Conservation (phyloP, 92 coral and sea anemone genomes). For the Phenganax stokvisi region DNA sequence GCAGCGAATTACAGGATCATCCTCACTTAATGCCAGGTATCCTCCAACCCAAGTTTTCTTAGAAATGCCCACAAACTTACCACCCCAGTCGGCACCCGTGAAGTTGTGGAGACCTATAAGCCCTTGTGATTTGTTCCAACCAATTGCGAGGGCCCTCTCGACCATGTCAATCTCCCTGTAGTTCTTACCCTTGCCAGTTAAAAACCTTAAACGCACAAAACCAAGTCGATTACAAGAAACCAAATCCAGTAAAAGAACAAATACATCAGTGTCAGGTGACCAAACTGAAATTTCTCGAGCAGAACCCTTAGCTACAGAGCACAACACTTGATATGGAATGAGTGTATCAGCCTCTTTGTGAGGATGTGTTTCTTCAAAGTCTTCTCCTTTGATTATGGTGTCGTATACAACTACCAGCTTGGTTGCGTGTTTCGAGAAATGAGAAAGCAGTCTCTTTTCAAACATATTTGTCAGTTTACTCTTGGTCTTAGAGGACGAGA, state of each 20-base stretch:
- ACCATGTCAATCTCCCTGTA: constrained; percentile 38
- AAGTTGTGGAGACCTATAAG: constrained; percentile 43
- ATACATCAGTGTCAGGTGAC: constrained; percentile 44
- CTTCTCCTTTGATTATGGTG: constrained; percentile 29
- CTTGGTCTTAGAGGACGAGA: constrained; percentile 12
- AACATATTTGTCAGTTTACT: constrained; percentile 28
- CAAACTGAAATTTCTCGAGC: constrained; percentile 35
- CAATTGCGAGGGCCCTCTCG: constrained; percentile 30
- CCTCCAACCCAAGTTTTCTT: constrained; percentile 42
- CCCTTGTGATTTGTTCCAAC: constrained; percentile 35
- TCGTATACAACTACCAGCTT: constrained; percentile 40
- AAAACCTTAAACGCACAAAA: constrained; percentile 3
- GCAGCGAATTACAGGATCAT: constrained; percentile 40
- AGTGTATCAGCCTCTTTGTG: constrained; percentile 39
- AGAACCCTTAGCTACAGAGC: constrained; percentile 26
- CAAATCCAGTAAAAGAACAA: constrained; percentile 39
- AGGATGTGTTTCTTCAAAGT: constrained; percentile 30
- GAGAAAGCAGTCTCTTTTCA: constrained; percentile 19
- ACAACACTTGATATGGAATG: constrained; percentile 33
- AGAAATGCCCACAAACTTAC: constrained; percentile 40
- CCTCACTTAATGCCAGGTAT: constrained; percentile 29
- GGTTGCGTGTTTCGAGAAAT: constrained; percentile 36
- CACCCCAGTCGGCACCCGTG: constrained; percentile 48
- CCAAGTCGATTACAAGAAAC: constrained; percentile 35
- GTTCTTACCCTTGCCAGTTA: constrained; percentile 44